Base-by-base conservation (phyloP, 2,113 vertebrate species). In the Gymnocephalus cernua region DNA sequence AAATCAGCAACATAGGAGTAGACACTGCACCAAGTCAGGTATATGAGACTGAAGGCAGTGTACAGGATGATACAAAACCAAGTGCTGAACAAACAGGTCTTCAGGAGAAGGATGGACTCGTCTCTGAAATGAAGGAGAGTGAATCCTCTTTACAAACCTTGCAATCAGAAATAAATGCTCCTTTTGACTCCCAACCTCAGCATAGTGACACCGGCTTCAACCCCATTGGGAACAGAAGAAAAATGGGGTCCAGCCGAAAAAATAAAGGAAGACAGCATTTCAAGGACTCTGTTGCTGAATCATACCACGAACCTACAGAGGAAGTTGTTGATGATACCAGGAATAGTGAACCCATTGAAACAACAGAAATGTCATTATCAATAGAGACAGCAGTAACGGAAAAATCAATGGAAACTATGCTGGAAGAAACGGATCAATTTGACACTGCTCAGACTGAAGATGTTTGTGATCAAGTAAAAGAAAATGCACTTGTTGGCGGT, bases 161-260 rank as follows among this genome's bases (percentile, higher is more conserved):
- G 13, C 80, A 73, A 9, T 66, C 79, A 76, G 73, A 73, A 56
- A 48, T 7, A 18, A 21, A 64, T 48, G 6, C 16, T 50, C 18
- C 25, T 41, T 74, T 48, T 3, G 18, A 51, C n/a, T 59, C 35
- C 15, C 47, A 77, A 47, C 62, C 4, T 63, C 69, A 86, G 5
- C 74, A 58, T 21, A 45, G 2, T 0, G 1, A 53, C 38, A 25
- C 4, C 0, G 16, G 16, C 35, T 21, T 71, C 11, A 27, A 27
- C n/a, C 16, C 68, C 4, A n/a, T 19, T 48, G 13, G 18, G 3
- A 85, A 53, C 47, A 85, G 73, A 82, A 86, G 74, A 77, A 93
- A 92, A 63, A 35, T 92, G 4, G 87, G 87, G 6, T 90, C 87
- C 41, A 89, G 79, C 32, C 77, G 86, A 15, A 77, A 27, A 66